Evolutionary conservation across 2,113 vertebrate species (phyloP), one percentile per base, ranked within the genome.

Genomic region (Archocentrus centrarchus): DNA sequence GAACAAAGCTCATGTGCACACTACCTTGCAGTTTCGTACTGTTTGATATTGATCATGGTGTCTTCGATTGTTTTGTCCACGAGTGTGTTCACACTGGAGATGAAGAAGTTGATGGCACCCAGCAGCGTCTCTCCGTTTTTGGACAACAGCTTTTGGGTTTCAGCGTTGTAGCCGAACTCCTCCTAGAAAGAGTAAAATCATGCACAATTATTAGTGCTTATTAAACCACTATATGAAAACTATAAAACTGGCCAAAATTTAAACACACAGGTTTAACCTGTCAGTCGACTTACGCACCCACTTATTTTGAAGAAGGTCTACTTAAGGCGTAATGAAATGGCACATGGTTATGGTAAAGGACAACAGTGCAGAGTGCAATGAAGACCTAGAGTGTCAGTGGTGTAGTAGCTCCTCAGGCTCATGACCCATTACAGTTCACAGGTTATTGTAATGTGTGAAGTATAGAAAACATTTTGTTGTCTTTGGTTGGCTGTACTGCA

Each of bases 31-130:
- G 93, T 93, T 96, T 99, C 98, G 76, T 99, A 99, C 83, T 99
- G 98, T 90, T 99, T 99, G 93, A 99, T 98, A 90, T 98, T 99
- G 86, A 99, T 80, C 95, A 99, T 94, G 0, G 98, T 99, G 92
- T 99, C 98, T 90, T 99, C 98, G 60, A 99, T 99, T 70, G 98
- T 99, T 96, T 99, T 98, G 94, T 99, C 98, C 92, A 99, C 97
- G 81, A 99, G 92, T 9, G 98, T 99, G 90, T 97, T 97, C 89
- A 99, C 97, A 85, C 97, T 99, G 86, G 97, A 90, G 91, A 99
- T 99, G 92, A 99, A 99, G 94, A 98, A 99, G 92, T 96, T 97
- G 95, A 99, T 99, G 77, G 98, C 98, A 5, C 97, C 97, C 1
- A 99, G 96, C 90, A 99, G 97, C 1, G 97, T 98, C 88, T 99